phyloP scores from a whole-genome alignment of 2,113 vertebrate genomes.

The Genyomyrus donnyi region DNA sequence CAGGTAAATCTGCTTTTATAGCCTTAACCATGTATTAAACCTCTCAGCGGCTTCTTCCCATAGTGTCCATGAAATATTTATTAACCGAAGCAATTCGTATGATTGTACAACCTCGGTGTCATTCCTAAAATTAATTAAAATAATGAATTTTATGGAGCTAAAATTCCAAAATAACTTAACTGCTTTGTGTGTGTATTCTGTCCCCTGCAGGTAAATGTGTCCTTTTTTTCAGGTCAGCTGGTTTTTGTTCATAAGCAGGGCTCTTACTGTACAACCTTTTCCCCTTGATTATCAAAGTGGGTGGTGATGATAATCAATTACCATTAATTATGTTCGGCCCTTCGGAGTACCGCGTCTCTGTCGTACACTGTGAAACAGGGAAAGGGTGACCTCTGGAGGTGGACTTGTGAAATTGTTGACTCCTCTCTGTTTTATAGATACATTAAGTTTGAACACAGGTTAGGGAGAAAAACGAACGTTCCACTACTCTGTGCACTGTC shows the following conservation, averaged over 20 bases:
- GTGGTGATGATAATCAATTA: slow-evolving; percentile 12
- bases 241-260: neutral
- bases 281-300: slow-evolving; percentile 8
- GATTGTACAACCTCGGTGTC: neutral
- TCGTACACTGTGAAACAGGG: neutral
- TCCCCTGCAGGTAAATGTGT: slow-evolving; percentile 3
- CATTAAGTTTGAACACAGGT: neutral
- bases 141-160: slow-evolving; percentile 5
- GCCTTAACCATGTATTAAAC: neutral
- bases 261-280: neutral
- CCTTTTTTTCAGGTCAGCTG: slow-evolving; percentile 11
- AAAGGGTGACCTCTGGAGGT: slow-evolving; percentile 18
- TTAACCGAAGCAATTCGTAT: neutral
- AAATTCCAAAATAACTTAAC: neutral
- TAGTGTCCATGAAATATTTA: neutral
- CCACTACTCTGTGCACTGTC: neutral
- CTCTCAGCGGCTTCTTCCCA: neutral
- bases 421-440: neutral
- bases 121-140: neutral
- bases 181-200: neutral
- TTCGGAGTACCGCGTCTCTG: neutral
- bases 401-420: neutral
- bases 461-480: neutral
- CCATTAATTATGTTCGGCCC: slow-evolving; percentile 13
- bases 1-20: slow-evolving; percentile 60